Conservation (phyloP, 1,140 invertebrate species). For the Cydia fagiglandana region DNA sequence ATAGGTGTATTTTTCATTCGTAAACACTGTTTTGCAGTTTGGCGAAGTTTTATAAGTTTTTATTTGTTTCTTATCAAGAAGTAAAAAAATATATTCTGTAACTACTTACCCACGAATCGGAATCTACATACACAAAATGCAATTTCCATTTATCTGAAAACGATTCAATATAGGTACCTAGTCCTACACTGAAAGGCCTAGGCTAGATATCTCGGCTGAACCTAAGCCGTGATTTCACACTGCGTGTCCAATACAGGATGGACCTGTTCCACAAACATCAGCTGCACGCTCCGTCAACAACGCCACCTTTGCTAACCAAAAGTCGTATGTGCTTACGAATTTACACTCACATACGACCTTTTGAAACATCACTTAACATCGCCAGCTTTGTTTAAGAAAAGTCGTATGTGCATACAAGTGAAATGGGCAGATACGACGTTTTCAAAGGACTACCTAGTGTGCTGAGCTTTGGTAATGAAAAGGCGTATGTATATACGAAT, state of each 20-base stretch:
- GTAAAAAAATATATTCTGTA: too few relatives aligned
- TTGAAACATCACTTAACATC: not conserved
- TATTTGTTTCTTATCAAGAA: too few relatives aligned
- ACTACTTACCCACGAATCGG: too few relatives aligned
- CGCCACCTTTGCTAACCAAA: not conserved
- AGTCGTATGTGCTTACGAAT: not conserved
- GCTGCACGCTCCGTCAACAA: not conserved
- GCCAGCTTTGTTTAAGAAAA: not conserved
- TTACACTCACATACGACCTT: not conserved
- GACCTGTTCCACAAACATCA: constrained; percentile 2
- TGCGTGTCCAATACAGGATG: not conserved
- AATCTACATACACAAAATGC: too few relatives aligned
- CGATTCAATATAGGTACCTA: too few relatives aligned
- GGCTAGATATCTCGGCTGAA: not conserved
- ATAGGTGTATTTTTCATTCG: too few relatives aligned
- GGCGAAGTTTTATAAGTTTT: too few relatives aligned
- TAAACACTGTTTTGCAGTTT: too few relatives aligned
- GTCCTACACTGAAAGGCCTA: too few relatives aligned
- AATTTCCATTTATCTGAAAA: too few relatives aligned
- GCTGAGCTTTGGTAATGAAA: not conserved
- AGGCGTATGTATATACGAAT: not conserved
- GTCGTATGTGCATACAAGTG: not conserved
- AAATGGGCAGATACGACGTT: not conserved
- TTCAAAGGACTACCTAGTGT: not conserved
- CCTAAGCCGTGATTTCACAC: not conserved